Evolutionary conservation across 2,113 vertebrate genomes (phyloP).

Genomic region (Osmerus eperlanus): DNA sequence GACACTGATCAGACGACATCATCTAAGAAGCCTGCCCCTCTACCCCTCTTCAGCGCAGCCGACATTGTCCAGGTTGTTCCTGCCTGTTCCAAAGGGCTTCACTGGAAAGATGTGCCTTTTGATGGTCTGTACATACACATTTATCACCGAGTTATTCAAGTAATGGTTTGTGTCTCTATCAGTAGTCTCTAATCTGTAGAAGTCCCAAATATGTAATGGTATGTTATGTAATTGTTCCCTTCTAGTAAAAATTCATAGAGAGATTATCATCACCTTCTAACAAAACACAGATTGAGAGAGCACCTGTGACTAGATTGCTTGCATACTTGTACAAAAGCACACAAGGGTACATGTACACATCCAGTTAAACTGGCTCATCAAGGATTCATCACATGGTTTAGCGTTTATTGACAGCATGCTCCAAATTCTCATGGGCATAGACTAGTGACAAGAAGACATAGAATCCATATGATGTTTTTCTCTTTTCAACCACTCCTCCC

Average conservation of each 20-base stretch:
- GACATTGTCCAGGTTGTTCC: slow-evolving; percentile 70
- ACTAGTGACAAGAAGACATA: slow-evolving; percentile 27
- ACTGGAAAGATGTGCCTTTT: slow-evolving; percentile 41
- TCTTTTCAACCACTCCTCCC: background rate
- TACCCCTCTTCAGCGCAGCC: slow-evolving; percentile 63
- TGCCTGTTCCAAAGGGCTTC: slow-evolving; percentile 32
- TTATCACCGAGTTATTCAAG: no score
- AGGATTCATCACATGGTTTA: slow-evolving; percentile 29
- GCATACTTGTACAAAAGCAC: no score
- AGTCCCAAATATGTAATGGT: background rate
- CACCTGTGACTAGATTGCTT: background rate
- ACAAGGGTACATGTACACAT: slow-evolving; percentile 2
- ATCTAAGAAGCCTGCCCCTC: slow-evolving; percentile 52
- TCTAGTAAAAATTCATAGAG: background rate
- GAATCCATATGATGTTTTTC: slow-evolving; percentile 22
- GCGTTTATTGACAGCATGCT: slow-evolving; percentile 17
- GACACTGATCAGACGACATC: slow-evolving; percentile 45
- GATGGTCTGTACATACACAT: slow-evolving; percentile 31
- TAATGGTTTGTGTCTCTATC: no score
- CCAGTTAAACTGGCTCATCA: slow-evolving; percentile 55
- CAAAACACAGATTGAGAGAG: background rate
- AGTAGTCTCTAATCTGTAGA: no score
- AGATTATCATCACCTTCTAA: background rate
- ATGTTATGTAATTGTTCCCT: background rate
- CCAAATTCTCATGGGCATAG: slow-evolving; percentile 24